Evolutionary conservation across 2,888 invertebrate species (phyloP).

Genomic region (Eilema griseolum): DNA sequence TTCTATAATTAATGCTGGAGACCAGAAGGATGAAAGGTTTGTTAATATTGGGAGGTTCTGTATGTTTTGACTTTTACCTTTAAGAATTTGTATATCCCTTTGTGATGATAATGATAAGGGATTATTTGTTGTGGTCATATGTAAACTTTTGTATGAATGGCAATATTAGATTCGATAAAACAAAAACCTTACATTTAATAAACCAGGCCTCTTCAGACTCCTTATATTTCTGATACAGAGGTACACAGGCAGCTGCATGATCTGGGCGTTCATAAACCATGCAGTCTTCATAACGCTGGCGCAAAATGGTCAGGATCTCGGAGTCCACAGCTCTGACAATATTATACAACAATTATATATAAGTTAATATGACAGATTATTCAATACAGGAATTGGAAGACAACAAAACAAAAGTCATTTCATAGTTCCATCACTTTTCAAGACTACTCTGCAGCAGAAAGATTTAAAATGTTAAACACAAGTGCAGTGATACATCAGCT

Average conservation of each 20-base stretch:
- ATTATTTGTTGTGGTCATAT: too few relatives aligned
- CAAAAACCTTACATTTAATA: conserved; percentile 93
- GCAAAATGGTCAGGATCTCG: conserved; percentile 93
- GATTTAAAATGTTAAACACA: too few relatives aligned
- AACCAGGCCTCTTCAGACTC: conserved; percentile 95
- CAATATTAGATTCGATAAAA: background rate
- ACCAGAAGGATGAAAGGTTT: too few relatives aligned
- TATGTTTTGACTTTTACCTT: too few relatives aligned
- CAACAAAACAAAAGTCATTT: background rate
- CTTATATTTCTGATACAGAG: conserved; percentile 90
- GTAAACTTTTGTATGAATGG: too few relatives aligned
- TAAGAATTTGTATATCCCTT: too few relatives aligned
- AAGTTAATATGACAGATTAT: background rate
- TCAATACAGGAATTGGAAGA: background rate
- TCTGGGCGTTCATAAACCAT: conserved; percentile 91
- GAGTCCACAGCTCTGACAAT: conserved; percentile 91
- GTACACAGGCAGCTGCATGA: conserved; percentile 89
- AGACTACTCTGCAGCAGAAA: background rate
- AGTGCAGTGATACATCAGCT: too few relatives aligned
- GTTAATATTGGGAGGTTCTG: too few relatives aligned
- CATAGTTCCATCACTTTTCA: background rate
- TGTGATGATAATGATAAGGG: too few relatives aligned
- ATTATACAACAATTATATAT: background rate
- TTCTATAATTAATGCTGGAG: too few relatives aligned
- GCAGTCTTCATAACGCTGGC: conserved; percentile 95